Evolutionary conservation across 2,113 vertebrate genomes (phyloP), one percentile per base, ranked within the genome.

Genomic region (Cariama cristata): DNA sequence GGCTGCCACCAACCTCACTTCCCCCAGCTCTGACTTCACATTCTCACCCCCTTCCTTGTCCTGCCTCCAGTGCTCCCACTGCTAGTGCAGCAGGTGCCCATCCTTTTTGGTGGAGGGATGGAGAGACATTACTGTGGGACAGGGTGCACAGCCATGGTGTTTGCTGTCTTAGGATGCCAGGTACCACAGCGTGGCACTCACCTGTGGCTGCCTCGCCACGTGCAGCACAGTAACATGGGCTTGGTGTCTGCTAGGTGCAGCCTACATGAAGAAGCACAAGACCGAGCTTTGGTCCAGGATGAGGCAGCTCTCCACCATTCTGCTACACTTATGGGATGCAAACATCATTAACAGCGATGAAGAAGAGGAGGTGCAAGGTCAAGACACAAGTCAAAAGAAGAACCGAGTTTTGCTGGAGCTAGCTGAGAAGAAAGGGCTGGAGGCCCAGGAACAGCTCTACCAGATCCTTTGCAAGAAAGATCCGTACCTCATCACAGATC

Each of bases 201-300:
- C 18, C 58, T 14, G 35, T 1, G 2, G 69, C 22, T 50, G 17
- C 32, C 13, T 26, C 42, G 33, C 38, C 19, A 1, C 1, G 0
- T 17, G 24, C 79, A 67, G 67, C 73, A 55, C 53, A 11, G 27
- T 74, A 56, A 76, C 3, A 2, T 3, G 14, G 14, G 10, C 9
- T 71, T 59, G 32, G 38, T 71, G n/a, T 82, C 52, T 76, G 30
- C 30, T 30, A 94, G 92, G 71, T 0, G 15, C 26, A 28, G 45
- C 26, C 52, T 91, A 86, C 30, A 0, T 82, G 28, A 53, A 18
- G 88, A 33, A 38, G 82, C 26, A 66, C 30, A 53, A 47, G 77
- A 28, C 5, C 1, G 1, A 38, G 27, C 76, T 86, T 21, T 71
- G 82, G 35, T 20, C 11, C 26, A 52, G 76, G 50, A 60, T 81